Base-by-base conservation (phyloP, 2,113 vertebrate species). In the Pycnonotus jocosus region DNA sequence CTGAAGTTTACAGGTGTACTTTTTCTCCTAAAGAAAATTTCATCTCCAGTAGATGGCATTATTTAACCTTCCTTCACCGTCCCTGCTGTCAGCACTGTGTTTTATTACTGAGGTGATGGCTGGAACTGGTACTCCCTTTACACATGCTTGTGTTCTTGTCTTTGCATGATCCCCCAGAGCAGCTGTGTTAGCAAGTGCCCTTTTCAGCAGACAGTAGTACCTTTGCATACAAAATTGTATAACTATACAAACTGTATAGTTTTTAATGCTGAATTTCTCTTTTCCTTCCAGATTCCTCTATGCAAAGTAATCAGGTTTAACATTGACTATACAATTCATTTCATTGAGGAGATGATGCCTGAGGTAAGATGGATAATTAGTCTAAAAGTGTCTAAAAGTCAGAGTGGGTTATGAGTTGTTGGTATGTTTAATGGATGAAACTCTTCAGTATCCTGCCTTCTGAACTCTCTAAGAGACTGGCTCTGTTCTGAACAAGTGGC, bases 291-390 rank as follows among this genome's bases (percentile, higher is more conserved):
- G 99, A 99, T 99, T 95, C 99, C 99, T 95, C 97, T 99, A 93
- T 99, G 99, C 98, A 99, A 99, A 96, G 99, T 99, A 96, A 99
- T 99, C 97, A 98, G 99, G 97, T 99, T 99, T 98, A 99, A 99
- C 98, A 99, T 99, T 97, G 99, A 99, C 98, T 99, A 99, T 98
- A 99, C 99, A 80, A 99, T 99, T 97, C 99, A 99, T 98, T 99
- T 99, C 97, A 99, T 99, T 86, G 99, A 99, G 94, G 99, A 99
- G 97, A 99, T 99, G 99, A 98, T 99, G 96, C 99, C 99, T 27
- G 99, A 99, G 99, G 99, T 99, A 98, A 98, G 99, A 82, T 72
- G 88, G 66, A 56, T 92, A 90, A 85, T 94, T 92, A 89, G 90
- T 80, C 81, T 90, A 58, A 73, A 91, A 93, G 69, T 86, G 90